These are phyloP conservation scores for Acheta domesticus DNA, from an alignment of 2,888 invertebrate species.

Conservation along the genomic window DNA sequence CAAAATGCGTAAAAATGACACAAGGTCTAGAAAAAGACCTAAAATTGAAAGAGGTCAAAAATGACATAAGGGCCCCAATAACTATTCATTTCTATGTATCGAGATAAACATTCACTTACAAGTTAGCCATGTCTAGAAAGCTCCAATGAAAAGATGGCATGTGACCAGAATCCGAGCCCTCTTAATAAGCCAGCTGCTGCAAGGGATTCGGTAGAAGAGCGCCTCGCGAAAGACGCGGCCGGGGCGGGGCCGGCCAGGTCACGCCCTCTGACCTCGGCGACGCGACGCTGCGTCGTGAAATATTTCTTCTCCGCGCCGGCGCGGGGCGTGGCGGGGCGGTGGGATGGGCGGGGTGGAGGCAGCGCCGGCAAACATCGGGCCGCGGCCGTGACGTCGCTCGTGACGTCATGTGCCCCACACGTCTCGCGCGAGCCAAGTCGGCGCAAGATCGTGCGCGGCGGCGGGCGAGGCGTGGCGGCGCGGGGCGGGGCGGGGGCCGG, in stretches of 20 bases:
- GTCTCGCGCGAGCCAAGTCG: neutral
- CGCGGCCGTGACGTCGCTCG: neutral
- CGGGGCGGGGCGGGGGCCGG: neutral
- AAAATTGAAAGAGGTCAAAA: no score
- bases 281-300: slow-evolving; percentile 1
- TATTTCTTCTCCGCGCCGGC: neutral
- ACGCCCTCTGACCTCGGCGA: neutral
- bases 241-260: neutral
- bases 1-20: no score
- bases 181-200: no score
- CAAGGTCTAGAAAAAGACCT: no score
- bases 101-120: no score
- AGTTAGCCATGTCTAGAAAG: no score
- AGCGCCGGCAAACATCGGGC: neutral
- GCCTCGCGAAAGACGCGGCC: no score
- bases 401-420: slow-evolving; percentile 1
- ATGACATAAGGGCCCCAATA: no score
- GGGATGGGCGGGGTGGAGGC: neutral
- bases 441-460: neutral
- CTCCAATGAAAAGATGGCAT: no score
- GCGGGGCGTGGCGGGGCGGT: neutral
- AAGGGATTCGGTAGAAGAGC: no score
- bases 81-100: no score
- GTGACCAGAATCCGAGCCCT: no score
- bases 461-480: neutral